These are phyloP conservation scores for Syrrhaptes paradoxus DNA, from an alignment of 2,113 vertebrate species.

Conservation along the genomic window DNA sequence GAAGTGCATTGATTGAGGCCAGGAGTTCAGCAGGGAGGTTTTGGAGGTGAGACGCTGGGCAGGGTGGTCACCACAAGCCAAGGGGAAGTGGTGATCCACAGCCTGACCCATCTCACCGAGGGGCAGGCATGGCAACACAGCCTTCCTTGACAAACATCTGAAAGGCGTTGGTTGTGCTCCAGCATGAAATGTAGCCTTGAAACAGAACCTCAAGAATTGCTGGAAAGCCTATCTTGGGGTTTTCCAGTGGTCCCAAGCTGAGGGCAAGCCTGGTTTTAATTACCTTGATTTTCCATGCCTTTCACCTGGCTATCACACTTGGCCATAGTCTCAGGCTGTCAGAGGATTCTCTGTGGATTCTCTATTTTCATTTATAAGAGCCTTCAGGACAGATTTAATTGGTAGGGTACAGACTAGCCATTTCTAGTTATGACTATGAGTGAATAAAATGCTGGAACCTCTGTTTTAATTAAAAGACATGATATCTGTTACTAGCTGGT, in stretches of 20 bases:
- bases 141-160: neutral
- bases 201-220: neutral
- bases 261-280: neutral
- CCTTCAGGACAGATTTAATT: neutral
- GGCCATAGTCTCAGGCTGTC: neutral
- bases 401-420: neutral
- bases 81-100: neutral
- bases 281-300: neutral
- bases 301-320: neutral
- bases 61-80: neutral
- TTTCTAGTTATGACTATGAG: neutral
- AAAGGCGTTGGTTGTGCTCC: neutral
- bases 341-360: neutral
- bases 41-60: accelerated
- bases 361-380: neutral
- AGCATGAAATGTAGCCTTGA: accelerated
- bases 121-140: neutral
- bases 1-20: neutral
- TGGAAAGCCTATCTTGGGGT: neutral
- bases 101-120: neutral
- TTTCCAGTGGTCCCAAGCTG: neutral
- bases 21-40: neutral
- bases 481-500: neutral
- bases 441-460: neutral
- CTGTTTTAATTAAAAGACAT: conserved; percentile 44